Evolutionary conservation across 2,797 vertebrate genomes (phyloP).

Genomic region (Clarias platycephalus): DNA sequence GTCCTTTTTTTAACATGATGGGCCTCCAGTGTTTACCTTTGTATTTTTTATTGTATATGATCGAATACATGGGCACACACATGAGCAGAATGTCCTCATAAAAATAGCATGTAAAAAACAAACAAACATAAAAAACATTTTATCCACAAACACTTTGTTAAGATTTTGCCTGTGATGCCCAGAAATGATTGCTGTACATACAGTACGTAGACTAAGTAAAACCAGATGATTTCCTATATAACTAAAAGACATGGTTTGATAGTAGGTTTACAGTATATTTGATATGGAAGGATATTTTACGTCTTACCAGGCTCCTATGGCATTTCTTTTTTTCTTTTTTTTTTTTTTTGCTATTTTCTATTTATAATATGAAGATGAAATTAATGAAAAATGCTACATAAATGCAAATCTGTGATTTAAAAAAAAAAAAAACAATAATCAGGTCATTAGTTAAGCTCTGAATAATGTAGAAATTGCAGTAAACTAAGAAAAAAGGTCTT

Average conservation of each 20-base stretch:
- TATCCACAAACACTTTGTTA: background rate
- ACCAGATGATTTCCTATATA: background rate
- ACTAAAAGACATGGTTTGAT: background rate
- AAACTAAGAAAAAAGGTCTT: background rate
- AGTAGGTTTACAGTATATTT: background rate
- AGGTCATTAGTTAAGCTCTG: background rate
- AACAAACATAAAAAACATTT: background rate
- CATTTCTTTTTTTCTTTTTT: background rate
- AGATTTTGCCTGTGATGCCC: background rate
- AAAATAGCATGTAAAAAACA: background rate
- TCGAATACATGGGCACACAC: background rate
- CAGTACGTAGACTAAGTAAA: too few relatives aligned
- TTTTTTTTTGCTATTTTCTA: too few relatives aligned
- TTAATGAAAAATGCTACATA: background rate
- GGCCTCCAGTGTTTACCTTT: background rate
- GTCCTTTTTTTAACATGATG: background rate
- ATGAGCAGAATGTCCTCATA: background rate
- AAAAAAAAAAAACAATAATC: background rate
- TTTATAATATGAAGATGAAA: background rate
- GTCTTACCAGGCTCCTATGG: background rate
- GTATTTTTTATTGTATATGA: background rate
- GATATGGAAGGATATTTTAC: background rate
- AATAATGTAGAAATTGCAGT: background rate
- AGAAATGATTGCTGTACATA: background rate
- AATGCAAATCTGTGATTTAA: too few relatives aligned